Conservation (phyloP, 1,140 invertebrate species). For the Drosophila sturtevanti region DNA sequence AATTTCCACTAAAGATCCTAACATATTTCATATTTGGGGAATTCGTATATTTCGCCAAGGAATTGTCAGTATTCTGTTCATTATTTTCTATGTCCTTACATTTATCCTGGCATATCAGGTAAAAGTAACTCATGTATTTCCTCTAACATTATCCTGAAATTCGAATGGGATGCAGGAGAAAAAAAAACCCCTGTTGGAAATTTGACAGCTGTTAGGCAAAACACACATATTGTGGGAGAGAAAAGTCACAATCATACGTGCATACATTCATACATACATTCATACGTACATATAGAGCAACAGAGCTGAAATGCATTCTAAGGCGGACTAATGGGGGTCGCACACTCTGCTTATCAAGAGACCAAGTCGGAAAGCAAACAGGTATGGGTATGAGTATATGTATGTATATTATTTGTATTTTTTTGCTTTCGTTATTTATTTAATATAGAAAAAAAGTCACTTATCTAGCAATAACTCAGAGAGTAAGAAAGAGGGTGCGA, state of each 20-base stretch:
- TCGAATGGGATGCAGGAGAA: neutral
- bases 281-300: neutral
- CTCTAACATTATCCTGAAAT: neutral
- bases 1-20: too few species aligned
- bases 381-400: neutral
- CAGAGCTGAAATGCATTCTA: neutral
- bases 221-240: neutral
- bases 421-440: slow-evolving; percentile 31
- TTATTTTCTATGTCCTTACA: too few species aligned
- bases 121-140: neutral
- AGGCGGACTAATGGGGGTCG: slow-evolving; percentile 3
- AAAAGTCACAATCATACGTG: too few species aligned
- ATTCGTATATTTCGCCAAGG: too few species aligned
- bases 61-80: too few species aligned
- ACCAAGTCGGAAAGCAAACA: slow-evolving; percentile 2
- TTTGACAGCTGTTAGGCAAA: neutral
- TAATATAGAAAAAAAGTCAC: slow-evolving; percentile 53
- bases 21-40: too few species aligned
- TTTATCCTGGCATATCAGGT: neutral
- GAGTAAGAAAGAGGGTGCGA: slow-evolving; percentile 21
- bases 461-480: slow-evolving; percentile 56
- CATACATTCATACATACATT: neutral
- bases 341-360: slow-evolving; percentile 3
- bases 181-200: slow-evolving; percentile 1
- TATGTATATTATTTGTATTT: slow-evolving; percentile 4